Conservation (phyloP, 2,113 vertebrate genomes). For the Podiceps cristatus region DNA sequence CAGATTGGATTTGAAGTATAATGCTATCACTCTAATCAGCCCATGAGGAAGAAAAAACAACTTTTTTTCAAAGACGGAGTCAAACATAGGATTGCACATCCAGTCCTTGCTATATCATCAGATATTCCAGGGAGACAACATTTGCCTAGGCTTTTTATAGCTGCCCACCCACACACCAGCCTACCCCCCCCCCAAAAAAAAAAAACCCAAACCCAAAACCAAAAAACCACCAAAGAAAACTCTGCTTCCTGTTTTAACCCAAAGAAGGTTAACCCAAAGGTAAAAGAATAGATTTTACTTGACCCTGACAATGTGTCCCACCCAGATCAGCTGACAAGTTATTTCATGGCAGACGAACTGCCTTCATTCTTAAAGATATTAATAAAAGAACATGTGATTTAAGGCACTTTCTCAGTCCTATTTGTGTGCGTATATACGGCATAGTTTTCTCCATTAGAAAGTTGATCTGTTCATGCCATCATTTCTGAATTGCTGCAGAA, state of each 20-base stretch:
- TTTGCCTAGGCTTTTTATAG: conserved; percentile 3
- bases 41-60: not conserved
- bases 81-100: not conserved
- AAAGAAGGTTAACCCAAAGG: too few relatives aligned
- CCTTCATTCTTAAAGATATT: not conserved
- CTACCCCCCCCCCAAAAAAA: not conserved
- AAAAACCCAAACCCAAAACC: not conserved
- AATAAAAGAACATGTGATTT: not conserved
- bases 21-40: conserved; percentile 20
- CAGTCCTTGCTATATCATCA: not conserved
- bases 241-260: not conserved
- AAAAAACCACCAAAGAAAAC: not conserved
- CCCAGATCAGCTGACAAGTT: not conserved
- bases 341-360: not conserved
- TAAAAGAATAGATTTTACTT: not conserved
- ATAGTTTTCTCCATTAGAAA: not conserved
- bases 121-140: not conserved
- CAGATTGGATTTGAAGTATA: conserved; percentile 23
- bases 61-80: not conserved
- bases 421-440: not conserved
- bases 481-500: not conserved
- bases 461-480: not conserved
- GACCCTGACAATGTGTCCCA: not conserved
- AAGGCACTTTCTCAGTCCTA: not conserved
- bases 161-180: not conserved